phyloP scores from a whole-genome alignment of 2,797 vertebrate species.

The Heteromormyrus szaboi region DNA sequence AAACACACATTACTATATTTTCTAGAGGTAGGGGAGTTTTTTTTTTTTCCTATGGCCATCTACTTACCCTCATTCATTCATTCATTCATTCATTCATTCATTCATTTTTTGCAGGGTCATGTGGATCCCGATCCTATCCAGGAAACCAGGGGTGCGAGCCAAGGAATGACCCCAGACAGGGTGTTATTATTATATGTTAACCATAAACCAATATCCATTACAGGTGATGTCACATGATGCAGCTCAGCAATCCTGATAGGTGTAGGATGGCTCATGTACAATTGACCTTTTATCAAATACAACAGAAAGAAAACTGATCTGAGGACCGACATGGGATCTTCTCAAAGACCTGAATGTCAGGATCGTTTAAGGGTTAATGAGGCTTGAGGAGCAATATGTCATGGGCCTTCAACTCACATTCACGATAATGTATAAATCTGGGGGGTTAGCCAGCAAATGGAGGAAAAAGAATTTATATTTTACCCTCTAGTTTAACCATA shows the following conservation, averaged over 20 bases:
- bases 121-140: neutral
- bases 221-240: neutral
- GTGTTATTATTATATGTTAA: neutral
- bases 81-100: neutral
- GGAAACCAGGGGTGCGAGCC: neutral
- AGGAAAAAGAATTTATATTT: neutral
- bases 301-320: neutral
- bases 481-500: neutral
- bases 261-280: neutral
- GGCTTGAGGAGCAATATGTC: neutral
- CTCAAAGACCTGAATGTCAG: neutral
- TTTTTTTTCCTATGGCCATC: neutral
- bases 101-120: neutral
- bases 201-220: neutral
- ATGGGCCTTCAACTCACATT: neutral
- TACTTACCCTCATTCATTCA: neutral
- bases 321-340: neutral
- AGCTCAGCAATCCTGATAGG: neutral
- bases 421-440: neutral
- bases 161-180: neutral
- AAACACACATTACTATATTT: neutral
- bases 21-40: neutral
- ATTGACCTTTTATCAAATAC: neutral
- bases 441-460: neutral
- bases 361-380: neutral